phyloP scores from a whole-genome alignment of 2,797 vertebrate genomes.

The Sparus aurata region DNA sequence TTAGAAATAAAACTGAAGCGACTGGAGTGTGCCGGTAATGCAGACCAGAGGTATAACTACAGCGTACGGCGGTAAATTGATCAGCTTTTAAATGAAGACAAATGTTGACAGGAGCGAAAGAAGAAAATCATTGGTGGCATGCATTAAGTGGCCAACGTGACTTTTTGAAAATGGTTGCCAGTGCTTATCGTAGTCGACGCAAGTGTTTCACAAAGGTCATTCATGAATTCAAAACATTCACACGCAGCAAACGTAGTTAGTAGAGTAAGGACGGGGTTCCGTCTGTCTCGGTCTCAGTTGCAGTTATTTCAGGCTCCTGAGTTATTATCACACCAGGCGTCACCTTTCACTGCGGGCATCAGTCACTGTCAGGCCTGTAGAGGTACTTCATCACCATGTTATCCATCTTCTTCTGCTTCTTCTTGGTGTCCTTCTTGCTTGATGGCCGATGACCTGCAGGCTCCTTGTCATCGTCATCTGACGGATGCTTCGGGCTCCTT shows the following conservation, averaged over 20 bases:
- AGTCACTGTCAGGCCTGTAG: constrained; percentile 96
- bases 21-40: constrained; percentile 18
- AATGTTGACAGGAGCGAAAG: constrained; percentile 16
- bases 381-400: constrained; percentile 98
- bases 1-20: constrained; percentile 33
- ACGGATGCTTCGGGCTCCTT: constrained; percentile 78
- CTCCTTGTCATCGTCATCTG: constrained; percentile 71
- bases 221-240: constrained; percentile 7
- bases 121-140: neutral
- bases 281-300: neutral
- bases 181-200: neutral
- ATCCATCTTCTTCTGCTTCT: constrained; percentile 93
- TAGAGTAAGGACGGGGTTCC: constrained; percentile 30
- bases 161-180: constrained; percentile 5
- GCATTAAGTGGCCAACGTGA: constrained; percentile 19
- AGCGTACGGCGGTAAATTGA: neutral
- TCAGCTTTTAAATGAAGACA: constrained; percentile 14
- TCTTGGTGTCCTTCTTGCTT: constrained; percentile 89
- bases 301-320: constrained; percentile 36
- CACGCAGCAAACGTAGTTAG: constrained; percentile 54
- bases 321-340: constrained; percentile 83
- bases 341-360: constrained; percentile 89
- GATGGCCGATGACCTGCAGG: constrained; percentile 35
- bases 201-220: constrained; percentile 17
- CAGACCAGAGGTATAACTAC: constrained; percentile 1